A percentile compares a stretch with the other conserved stretches of the same genome.
These are phyloP conservation scores for Brachypteracias leptosomus DNA, from an alignment of 2,113 vertebrate genomes.

Conservation along the genomic window DNA sequence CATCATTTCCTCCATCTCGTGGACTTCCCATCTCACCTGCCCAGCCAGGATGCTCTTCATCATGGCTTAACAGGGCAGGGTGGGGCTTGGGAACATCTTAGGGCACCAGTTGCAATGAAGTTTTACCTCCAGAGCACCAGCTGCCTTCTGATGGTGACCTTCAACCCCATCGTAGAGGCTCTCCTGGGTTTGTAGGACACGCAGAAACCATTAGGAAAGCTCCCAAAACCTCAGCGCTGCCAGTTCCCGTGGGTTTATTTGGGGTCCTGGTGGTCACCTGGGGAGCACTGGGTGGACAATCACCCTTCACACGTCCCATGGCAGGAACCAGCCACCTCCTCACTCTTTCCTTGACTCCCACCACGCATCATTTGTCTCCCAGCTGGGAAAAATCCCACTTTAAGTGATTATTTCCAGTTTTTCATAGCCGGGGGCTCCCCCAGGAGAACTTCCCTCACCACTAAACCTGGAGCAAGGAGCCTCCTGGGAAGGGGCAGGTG, in stretches of 20 bases:
- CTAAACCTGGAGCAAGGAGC: neutral
- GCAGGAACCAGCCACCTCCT: neutral
- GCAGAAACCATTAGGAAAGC: neutral
- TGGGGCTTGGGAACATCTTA: neutral
- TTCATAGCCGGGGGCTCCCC: neutral
- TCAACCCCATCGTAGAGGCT: neutral
- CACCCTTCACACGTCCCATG: rapidly evolving
- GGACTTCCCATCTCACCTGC: neutral
- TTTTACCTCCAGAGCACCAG: neutral
- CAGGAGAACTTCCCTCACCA: rapidly evolving
- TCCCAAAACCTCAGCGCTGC: neutral
- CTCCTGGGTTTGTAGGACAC: neutral
- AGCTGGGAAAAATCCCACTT: rapidly evolving
- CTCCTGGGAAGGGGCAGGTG: neutral
- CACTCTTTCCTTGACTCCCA: rapidly evolving
- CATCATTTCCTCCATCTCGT: neutral
- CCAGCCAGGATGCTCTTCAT: neutral
- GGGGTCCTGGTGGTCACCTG: neutral
- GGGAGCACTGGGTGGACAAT: rapidly evolving
- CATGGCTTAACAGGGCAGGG: rapidly evolving
- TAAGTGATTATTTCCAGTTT: neutral
- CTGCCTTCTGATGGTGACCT: neutral
- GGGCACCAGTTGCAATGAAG: neutral
- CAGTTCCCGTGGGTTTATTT: neutral
- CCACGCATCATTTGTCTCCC: rapidly evolving